Percentiles rank a stretch among this genome's conserved stretches.
phyloP scores from a whole-genome alignment of 2,888 invertebrate genomes.

The Ophion slaviceki region DNA sequence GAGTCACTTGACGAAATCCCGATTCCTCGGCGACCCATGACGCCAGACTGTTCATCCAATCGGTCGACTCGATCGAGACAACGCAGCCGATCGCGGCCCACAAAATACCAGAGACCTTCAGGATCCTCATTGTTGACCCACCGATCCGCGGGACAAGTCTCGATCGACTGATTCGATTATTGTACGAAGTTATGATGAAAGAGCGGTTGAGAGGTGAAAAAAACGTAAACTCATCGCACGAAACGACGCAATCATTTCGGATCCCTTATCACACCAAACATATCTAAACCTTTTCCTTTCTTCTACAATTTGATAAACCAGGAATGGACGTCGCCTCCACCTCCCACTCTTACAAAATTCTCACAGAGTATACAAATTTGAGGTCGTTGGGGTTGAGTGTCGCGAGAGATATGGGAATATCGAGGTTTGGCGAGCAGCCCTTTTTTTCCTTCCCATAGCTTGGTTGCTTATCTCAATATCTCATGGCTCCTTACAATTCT shows the following conservation, averaged over 20 bases:
- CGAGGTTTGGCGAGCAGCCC: background rate
- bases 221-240: background rate
- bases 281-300: background rate
- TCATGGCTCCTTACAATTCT: background rate
- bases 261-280: background rate
- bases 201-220: no score
- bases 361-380: background rate
- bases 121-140: no score
- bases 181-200: background rate
- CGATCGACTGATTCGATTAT: background rate
- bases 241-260: background rate
- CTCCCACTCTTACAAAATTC: background rate
- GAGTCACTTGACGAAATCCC: constrained; percentile 22
- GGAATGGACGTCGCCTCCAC: no score
- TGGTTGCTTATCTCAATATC: background rate
- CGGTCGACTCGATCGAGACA: background rate
- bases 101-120: no score
- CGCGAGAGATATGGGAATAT: background rate
- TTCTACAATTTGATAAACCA: background rate
- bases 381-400: background rate
- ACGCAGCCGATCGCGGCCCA: background rate
- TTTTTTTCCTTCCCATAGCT: background rate
- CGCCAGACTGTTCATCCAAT: constrained; percentile 27
- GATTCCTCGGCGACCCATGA: background rate
- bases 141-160: background rate